These are phyloP conservation scores for Autographa pulchrina DNA, from an alignment of 2,888 invertebrate species.

Conservation along the genomic window DNA sequence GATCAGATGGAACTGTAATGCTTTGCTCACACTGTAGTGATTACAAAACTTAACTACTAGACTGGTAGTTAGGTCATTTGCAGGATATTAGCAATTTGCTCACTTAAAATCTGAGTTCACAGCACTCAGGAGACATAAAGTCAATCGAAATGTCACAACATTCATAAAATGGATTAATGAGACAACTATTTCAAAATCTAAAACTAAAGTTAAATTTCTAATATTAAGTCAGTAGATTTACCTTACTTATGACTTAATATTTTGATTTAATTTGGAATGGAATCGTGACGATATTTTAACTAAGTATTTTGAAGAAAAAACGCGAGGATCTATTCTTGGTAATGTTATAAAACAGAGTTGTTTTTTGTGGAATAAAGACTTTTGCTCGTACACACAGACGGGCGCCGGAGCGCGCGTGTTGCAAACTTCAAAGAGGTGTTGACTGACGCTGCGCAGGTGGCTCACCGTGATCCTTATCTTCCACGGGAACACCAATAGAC, in stretches of 20 bases:
- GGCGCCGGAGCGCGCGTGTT: conserved; percentile 36
- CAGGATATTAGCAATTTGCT: not conserved
- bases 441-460: conserved; percentile 62
- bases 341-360: not conserved
- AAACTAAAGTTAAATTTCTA: too few relatives aligned
- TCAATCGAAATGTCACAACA: too few relatives aligned
- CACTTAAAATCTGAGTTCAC: not conserved
- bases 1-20: conserved; percentile 10
- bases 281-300: not conserved
- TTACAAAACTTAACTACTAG: not conserved
- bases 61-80: not conserved
- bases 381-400: conserved; percentile 10
- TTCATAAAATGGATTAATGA: too few relatives aligned
- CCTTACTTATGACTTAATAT: too few relatives aligned
- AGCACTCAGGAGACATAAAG: too few relatives aligned
- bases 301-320: not conserved
- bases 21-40: not conserved
- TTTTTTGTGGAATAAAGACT: conserved; percentile 10
- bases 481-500: conserved; percentile 44
- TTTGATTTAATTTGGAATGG: not conserved
- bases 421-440: conserved; percentile 64
- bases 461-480: conserved; percentile 36
- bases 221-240: too few relatives aligned
- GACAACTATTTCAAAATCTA: too few relatives aligned
- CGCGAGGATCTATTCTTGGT: conserved; percentile 8